A percentile compares a stretch with the other conserved stretches of the same genome.
These are phyloP conservation scores for Ametastegia equiseti DNA, from an alignment of 2,888 invertebrate genomes.

Conservation along the genomic window DNA sequence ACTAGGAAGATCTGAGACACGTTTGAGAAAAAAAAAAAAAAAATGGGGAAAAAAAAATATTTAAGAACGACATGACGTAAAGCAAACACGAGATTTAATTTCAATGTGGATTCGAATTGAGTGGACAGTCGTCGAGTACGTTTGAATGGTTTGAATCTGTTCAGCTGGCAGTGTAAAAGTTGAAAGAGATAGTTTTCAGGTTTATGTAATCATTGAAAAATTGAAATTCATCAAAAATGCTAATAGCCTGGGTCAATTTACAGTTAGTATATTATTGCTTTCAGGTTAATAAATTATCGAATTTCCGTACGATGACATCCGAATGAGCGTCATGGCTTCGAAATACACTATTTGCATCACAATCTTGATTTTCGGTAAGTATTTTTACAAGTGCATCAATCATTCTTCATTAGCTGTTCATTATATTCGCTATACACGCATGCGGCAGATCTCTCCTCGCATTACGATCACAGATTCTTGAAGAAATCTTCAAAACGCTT, in stretches of 20 bases:
- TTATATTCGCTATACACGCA: no score
- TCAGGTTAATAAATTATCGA: slow-evolving; percentile 63
- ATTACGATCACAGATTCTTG: no score
- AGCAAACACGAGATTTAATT: background rate
- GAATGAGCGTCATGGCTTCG: slow-evolving; percentile 65
- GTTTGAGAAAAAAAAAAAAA: no score
- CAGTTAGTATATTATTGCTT: slow-evolving; percentile 37
- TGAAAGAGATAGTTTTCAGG: background rate
- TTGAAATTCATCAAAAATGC: background rate
- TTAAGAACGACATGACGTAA: no score
- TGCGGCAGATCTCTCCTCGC: background rate
- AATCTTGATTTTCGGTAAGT: slow-evolving; percentile 67
- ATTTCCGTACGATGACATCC: slow-evolving; percentile 67
- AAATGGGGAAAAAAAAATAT: no score
- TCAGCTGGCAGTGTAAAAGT: background rate
- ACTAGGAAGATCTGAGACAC: no score
- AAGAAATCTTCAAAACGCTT: background rate
- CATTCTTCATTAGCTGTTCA: background rate
- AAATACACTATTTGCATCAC: slow-evolving; percentile 64
- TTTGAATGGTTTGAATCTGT: background rate
- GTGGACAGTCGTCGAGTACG: no score
- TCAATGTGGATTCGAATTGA: no score
- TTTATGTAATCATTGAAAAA: background rate
- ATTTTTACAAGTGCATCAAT: slow-evolving; percentile 15
- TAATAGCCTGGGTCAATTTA: background rate